Percentiles rank a stretch among this genome's conserved stretches.
Evolutionary conservation across 2,888 invertebrate species (phyloP).

Genomic region (Ophion ellenae): DNA sequence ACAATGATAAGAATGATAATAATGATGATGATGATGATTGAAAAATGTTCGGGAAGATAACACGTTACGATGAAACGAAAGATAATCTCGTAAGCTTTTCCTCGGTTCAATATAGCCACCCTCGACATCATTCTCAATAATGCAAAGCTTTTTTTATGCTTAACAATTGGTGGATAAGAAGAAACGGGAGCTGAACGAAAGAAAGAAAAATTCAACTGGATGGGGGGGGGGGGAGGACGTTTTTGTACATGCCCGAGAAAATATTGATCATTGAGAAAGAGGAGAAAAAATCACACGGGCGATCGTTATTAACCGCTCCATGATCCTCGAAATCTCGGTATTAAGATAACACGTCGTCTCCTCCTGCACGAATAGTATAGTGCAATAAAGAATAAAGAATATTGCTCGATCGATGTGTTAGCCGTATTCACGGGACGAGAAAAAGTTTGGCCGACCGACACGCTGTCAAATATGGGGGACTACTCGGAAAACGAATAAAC

Average conservation of each 20-base stretch:
- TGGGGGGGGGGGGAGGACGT: too few relatives aligned
- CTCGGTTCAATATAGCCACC: conserved; percentile 5
- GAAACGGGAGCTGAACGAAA: not conserved
- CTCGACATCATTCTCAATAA: conserved; percentile 35
- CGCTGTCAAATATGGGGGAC: conserved; percentile 32
- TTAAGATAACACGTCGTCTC: not conserved
- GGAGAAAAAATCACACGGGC: not conserved
- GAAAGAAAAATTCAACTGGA: too few relatives aligned
- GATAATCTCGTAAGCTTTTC: conserved; percentile 40
- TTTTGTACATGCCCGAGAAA: not conserved
- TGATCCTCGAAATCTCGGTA: conserved; percentile 16
- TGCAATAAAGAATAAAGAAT: conserved; percentile 17
- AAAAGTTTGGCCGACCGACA: conserved; percentile 33
- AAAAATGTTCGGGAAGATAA: conserved; percentile 20
- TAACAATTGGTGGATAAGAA: conserved; percentile 10
- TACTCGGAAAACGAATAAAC: conserved; percentile 11
- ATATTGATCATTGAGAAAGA: not conserved
- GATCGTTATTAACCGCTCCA: conserved; percentile 2
- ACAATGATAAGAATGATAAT: conserved; percentile 23
- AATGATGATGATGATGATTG: conserved; percentile 50
- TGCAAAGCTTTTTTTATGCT: conserved; percentile 22
- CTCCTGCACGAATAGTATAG: not conserved
- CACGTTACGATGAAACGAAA: conserved; percentile 7
- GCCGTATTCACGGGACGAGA: conserved; percentile 1
- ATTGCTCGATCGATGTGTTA: conserved; percentile 25